A percentile compares a stretch with the other conserved stretches of the same genome.
Evolutionary conservation across 1,140 invertebrate species (phyloP).

Genomic region (Panonychus citri): DNA sequence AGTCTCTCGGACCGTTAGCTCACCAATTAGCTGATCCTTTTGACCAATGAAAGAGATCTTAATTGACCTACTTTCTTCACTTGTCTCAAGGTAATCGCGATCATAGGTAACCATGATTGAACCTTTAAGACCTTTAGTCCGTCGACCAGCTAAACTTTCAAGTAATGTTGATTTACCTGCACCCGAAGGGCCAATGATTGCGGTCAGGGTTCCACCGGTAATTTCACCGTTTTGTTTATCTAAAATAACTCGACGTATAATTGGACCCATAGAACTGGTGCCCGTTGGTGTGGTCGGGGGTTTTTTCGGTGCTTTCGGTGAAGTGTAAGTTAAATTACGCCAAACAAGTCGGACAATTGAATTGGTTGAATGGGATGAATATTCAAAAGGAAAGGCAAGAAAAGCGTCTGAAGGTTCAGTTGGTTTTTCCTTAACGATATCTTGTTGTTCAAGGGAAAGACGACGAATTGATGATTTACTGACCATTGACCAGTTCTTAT

Average conservation of each 20-base stretch:
- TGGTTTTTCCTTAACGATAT: not conserved
- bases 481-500: not conserved
- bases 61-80: not conserved
- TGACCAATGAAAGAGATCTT: constrained; percentile 10
- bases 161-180: constrained; percentile 11
- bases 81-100: not conserved
- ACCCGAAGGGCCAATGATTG: constrained; percentile 11
- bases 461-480: not conserved
- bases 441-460: not conserved
- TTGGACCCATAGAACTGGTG: no score
- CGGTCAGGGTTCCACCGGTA: constrained; percentile 8
- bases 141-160: constrained; percentile 9
- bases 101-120: not conserved
- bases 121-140: constrained; percentile 4
- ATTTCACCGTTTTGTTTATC: constrained; percentile 31
- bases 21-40: constrained; percentile 7
- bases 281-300: not conserved
- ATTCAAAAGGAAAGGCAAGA: not conserved
- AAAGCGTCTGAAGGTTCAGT: not conserved
- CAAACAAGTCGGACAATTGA: not conserved
- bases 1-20: constrained; percentile 9
- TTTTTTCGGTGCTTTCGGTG: not conserved
- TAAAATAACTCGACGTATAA: constrained; percentile 19
- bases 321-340: constrained; percentile 2
- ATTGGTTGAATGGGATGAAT: not conserved